Conservation (phyloP, 2,797 vertebrate species). For the Pteronotus mesoamericanus region DNA sequence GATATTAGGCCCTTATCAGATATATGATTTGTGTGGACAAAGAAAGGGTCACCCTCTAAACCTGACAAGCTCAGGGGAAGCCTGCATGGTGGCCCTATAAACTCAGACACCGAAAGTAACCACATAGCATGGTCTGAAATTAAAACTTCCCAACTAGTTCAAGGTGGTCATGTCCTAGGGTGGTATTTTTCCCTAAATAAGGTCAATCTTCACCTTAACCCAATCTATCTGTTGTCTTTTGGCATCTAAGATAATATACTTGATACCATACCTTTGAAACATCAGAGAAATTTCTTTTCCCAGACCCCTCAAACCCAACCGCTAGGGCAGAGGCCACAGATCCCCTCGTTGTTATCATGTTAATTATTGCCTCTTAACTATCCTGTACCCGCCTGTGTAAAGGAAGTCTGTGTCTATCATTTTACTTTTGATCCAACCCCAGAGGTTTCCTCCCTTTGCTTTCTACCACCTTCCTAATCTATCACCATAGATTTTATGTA, state of each 20-base stretch:
- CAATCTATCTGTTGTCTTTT: neutral
- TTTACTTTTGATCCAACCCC: neutral
- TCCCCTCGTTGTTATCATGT: neutral
- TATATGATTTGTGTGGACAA: neutral
- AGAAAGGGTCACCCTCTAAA: neutral
- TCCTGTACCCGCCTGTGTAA: neutral
- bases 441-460: neutral
- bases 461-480: neutral
- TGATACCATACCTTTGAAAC: neutral
- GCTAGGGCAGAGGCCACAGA: neutral
- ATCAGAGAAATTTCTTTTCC: neutral
- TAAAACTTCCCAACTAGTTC: neutral
- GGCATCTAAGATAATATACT: neutral
- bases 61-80: neutral
- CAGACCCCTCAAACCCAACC: too few relatives aligned
- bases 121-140: neutral
- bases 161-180: neutral
- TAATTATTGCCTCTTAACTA: neutral
- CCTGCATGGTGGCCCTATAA: neutral
- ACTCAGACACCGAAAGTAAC: neutral
- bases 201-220: neutral
- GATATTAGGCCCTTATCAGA: neutral
- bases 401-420: too few relatives aligned
- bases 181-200: neutral
- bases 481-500: neutral